Conservation (phyloP, 2,113 vertebrate species). For the Progne subis region DNA sequence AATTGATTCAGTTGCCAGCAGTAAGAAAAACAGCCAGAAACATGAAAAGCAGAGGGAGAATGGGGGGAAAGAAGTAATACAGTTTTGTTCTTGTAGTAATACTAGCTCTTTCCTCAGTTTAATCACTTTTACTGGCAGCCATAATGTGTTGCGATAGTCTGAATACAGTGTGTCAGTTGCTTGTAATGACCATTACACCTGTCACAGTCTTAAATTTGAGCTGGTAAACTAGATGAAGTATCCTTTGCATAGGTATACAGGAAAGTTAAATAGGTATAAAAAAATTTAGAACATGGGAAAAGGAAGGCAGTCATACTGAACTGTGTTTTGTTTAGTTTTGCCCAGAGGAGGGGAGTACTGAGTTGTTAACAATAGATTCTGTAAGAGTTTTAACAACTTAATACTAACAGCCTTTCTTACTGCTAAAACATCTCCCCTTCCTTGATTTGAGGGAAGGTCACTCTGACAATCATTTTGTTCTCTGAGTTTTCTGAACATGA, state of each 20-base stretch:
- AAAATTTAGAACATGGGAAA: not conserved
- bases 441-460: not conserved
- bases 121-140: not conserved
- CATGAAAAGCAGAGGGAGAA: not conserved
- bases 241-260: not conserved
- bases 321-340: not conserved
- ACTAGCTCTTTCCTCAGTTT: not conserved
- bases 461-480: not conserved
- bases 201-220: not conserved
- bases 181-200: not conserved
- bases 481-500: not conserved
- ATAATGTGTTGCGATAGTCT: not conserved
- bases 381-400: not conserved
- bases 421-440: not conserved
- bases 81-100: not conserved
- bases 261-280: no score
- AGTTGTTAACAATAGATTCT: not conserved
- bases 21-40: not conserved
- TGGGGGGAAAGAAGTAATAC: not conserved
- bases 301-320: fast-evolving
- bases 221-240: not conserved
- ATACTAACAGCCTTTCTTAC: not conserved
- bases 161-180: not conserved
- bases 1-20: not conserved
- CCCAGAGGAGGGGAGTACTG: not conserved